Percentiles rank a stretch among this genome's conserved stretches.
phyloP scores from a whole-genome alignment of 1,140 invertebrate genomes.

The Trachelipus rathkii region DNA sequence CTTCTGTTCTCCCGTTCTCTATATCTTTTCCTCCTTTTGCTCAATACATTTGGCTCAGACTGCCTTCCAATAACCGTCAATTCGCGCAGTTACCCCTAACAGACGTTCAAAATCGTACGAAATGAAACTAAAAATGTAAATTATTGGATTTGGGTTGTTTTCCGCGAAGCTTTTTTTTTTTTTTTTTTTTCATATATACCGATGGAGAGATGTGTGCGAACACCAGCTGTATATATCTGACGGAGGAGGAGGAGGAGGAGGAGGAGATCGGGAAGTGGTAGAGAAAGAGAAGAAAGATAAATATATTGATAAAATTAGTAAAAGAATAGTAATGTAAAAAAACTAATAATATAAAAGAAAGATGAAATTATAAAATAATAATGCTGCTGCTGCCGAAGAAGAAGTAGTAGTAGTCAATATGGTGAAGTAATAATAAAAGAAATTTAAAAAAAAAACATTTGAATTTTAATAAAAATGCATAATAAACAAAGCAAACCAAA shows the following conservation, averaged over 20 bases:
- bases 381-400: too few relatives aligned
- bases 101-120: conserved; percentile 2
- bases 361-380: too few relatives aligned
- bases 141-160: conserved; percentile 10
- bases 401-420: too few relatives aligned
- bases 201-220: not conserved
- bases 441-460: too few relatives aligned
- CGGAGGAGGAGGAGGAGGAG: not conserved
- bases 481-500: too few relatives aligned
- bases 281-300: not conserved
- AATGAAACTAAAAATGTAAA: conserved; percentile 12
- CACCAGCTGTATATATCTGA: not conserved
- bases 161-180: not conserved
- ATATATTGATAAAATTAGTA: not conserved
- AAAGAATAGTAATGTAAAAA: not conserved
- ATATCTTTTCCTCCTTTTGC: conserved; percentile 1
- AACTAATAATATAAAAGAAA: too few relatives aligned
- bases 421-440: too few relatives aligned
- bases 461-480: too few relatives aligned
- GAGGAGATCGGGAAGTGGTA: not conserved
- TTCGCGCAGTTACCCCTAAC: conserved; percentile 10
- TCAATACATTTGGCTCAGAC: conserved; percentile 1
- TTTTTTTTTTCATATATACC: not conserved
- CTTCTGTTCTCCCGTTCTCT: not conserved
- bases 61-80: conserved; percentile 7